Evolutionary conservation across 37 sponge, comb jelly and placozoan genomes (phyloP).

Genomic region (Theonella swinhoei): DNA sequence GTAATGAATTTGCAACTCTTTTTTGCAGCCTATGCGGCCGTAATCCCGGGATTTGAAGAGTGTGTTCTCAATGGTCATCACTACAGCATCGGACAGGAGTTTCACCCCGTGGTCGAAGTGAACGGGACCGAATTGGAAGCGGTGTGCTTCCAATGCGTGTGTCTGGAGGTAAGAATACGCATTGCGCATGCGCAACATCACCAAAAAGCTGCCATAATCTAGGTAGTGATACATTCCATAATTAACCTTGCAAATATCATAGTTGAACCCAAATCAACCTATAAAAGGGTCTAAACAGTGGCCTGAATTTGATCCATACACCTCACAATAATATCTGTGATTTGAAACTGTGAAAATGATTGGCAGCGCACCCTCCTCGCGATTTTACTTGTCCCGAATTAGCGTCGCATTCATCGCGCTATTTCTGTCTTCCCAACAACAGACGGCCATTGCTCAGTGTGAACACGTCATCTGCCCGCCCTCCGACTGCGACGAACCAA

Average conservation of each 20-base stretch:
- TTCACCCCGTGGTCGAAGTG: slow-evolving; percentile 16
- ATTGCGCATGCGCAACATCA: not conserved
- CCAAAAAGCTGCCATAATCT: no score
- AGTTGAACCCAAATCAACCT: no score
- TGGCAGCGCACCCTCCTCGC: no score
- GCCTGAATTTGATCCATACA: no score
- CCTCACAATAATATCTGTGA: no score
- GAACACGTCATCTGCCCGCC: slow-evolving; percentile 31
- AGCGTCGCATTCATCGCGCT: not conserved
- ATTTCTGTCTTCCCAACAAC: not conserved
- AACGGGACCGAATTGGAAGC: not conserved
- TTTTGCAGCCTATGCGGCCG: not conserved
- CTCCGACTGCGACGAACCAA: slow-evolving; percentile 3
- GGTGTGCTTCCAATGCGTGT: slow-evolving; percentile 27
- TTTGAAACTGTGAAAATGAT: no score
- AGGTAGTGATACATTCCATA: no score
- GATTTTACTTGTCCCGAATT: no score
- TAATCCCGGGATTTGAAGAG: slow-evolving; percentile 22
- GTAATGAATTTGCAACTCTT: no score
- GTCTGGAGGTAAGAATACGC: slow-evolving; percentile 14
- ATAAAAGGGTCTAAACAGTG: no score
- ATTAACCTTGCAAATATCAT: no score
- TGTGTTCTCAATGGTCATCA: slow-evolving; percentile 5
- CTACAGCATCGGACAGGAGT: slow-evolving; percentile 13
- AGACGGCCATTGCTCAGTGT: slow-evolving; percentile 47